A percentile compares a stretch with the other conserved stretches of the same genome.
These are phyloP conservation scores for Bagarius yarrelli DNA, from an alignment of 2,113 vertebrate genomes.

Conservation along the genomic window DNA sequence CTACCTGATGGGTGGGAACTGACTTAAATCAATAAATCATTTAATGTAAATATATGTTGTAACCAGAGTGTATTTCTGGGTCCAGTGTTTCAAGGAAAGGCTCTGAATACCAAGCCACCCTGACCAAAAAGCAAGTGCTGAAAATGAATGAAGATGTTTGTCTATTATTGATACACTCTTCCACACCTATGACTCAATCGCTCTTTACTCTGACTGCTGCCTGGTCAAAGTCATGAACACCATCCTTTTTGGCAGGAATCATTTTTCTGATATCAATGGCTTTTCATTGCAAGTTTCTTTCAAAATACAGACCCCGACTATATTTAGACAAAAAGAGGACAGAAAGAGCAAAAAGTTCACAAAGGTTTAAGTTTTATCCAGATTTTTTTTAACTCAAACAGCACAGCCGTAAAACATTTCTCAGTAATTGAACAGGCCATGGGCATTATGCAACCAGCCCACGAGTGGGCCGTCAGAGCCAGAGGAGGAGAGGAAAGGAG, in stretches of 20 bases:
- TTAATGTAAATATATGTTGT: too few relatives aligned
- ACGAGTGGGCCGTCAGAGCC: conserved; percentile 29
- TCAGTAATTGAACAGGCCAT: conserved; percentile 63
- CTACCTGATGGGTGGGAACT: neutral
- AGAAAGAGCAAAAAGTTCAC: conserved; percentile 24
- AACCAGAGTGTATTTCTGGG: neutral
- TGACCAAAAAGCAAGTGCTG: neutral
- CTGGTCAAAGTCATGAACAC: neutral
- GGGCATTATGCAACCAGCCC: conserved; percentile 53
- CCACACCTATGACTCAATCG: neutral
- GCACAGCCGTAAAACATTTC: conserved; percentile 50
- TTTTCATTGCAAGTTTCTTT: neutral
- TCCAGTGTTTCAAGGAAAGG: neutral
- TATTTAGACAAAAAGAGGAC: conserved; percentile 10
- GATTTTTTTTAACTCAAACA: conserved; percentile 61
- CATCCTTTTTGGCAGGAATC: conserved; percentile 4
- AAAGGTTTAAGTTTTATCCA: conserved; percentile 52
- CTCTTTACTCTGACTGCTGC: neutral
- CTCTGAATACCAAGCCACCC: neutral
- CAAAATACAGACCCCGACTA: conserved; percentile 11
- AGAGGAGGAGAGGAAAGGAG: conserved; percentile 26
- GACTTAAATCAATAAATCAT: too few relatives aligned
- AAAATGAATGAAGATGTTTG: neutral
- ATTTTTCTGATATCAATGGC: conserved; percentile 1
- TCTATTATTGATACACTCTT: neutral